These are phyloP conservation scores for Nibea albiflora DNA, from an alignment of 2,113 vertebrate species.

Conservation along the genomic window DNA sequence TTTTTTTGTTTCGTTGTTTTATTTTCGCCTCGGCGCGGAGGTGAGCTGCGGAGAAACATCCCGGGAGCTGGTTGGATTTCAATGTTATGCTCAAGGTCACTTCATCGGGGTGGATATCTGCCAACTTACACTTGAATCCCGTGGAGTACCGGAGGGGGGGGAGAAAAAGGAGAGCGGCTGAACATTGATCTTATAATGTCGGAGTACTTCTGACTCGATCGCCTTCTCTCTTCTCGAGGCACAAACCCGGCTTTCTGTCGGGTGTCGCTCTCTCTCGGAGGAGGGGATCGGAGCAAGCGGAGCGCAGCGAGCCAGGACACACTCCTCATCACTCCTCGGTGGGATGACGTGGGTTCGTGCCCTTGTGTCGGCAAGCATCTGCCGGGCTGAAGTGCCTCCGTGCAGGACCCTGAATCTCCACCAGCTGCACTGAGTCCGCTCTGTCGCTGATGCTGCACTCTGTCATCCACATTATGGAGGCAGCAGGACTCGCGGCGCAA, in stretches of 20 bases:
- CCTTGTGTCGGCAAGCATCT: slow-evolving; percentile 28
- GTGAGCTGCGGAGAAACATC: slow-evolving; percentile 36
- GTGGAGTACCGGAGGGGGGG: background rate
- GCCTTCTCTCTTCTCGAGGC: background rate
- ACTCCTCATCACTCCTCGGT: slow-evolving; percentile 1
- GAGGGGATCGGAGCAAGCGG: background rate
- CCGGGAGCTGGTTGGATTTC: slow-evolving; percentile 20
- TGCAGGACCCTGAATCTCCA: slow-evolving; percentile 17
- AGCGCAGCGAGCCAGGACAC: slow-evolving; percentile 22
- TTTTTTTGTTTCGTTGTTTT: background rate
- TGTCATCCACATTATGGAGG: slow-evolving; percentile 4
- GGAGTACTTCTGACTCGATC: background rate
- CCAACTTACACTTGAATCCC: slow-evolving; percentile 19
- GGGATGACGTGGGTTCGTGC: slow-evolving; percentile 19
- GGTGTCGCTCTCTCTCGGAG: background rate
- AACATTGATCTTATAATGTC: background rate
- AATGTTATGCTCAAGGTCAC: slow-evolving; percentile 51
- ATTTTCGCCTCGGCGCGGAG: background rate
- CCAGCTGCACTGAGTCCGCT: slow-evolving; percentile 4
- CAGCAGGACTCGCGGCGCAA: background rate
- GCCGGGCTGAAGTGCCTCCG: slow-evolving; percentile 1
- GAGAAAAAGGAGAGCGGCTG: background rate
- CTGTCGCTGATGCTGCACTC: slow-evolving; percentile 31
- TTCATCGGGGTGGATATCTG: slow-evolving; percentile 30
- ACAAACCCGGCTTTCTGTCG: background rate